These are phyloP conservation scores for Monopis laevigella DNA, from an alignment of 2,888 invertebrate genomes.

Conservation along the genomic window DNA sequence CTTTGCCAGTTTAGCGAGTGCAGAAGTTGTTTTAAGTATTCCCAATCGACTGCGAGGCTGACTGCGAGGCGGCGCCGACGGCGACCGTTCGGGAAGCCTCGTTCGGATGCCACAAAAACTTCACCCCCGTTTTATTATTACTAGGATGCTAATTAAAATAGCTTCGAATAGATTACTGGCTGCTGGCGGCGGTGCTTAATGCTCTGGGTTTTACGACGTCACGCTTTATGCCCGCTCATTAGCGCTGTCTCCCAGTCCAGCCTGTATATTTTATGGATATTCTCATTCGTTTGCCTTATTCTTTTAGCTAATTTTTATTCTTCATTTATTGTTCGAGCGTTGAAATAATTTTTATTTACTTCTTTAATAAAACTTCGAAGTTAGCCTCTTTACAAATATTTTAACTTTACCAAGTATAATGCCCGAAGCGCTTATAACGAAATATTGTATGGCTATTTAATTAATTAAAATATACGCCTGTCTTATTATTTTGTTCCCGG, in stretches of 20 bases:
- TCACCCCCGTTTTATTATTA: constrained; percentile 52
- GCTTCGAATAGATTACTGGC: constrained; percentile 61
- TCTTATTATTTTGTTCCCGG: too few species aligned
- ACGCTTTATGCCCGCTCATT: constrained; percentile 63
- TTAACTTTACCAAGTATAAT: too few species aligned
- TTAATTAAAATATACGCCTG: too few species aligned
- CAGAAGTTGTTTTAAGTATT: constrained; percentile 50
- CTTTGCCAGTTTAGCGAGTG: constrained; percentile 39
- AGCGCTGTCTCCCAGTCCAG: constrained; percentile 47
- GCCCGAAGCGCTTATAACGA: too few species aligned
- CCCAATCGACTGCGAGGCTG: constrained; percentile 28
- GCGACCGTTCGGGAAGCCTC: constrained; percentile 20
- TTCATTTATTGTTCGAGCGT: too few species aligned
- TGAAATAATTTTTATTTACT: too few species aligned
- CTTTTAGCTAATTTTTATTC: constrained; percentile 8
- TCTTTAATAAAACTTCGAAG: too few species aligned
- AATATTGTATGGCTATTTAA: too few species aligned
- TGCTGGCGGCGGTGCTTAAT: constrained; percentile 52
- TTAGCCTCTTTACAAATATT: too few species aligned
- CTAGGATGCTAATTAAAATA: constrained; percentile 63
- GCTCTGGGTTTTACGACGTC: constrained; percentile 59
- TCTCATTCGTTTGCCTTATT: constrained; percentile 5
- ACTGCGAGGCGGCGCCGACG: constrained; percentile 20
- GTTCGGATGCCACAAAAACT: constrained; percentile 54
- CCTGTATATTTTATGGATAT: constrained; percentile 32